Percentiles rank a stretch among this genome's conserved stretches.
These are phyloP conservation scores for Radopholus similis DNA, from an alignment of 1,140 invertebrate species.

Conservation along the genomic window DNA sequence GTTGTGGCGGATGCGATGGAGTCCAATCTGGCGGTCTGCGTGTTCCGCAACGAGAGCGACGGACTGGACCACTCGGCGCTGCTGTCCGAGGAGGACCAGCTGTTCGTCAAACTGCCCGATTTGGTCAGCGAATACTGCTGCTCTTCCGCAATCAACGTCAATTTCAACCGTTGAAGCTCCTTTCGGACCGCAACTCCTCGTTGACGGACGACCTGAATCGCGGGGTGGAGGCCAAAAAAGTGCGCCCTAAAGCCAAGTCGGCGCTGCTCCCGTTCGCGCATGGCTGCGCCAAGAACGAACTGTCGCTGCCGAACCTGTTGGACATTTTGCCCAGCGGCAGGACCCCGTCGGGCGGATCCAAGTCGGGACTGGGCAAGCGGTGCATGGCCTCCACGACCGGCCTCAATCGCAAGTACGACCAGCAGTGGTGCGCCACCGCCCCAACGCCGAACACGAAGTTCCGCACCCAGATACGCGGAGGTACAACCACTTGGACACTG, in stretches of 20 bases:
- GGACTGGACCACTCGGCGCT: constrained; percentile 44
- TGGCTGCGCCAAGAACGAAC: neutral
- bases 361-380: neutral
- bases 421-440: neutral
- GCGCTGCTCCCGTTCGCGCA: neutral
- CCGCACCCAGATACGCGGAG: constrained; percentile 25
- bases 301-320: neutral
- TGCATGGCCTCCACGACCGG: neutral
- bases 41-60: constrained; percentile 50
- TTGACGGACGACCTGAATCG: constrained; percentile 34
- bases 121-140: constrained; percentile 18
- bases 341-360: neutral
- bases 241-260: constrained; percentile 32
- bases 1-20: constrained; percentile 61
- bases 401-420: neutral
- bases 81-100: constrained; percentile 29
- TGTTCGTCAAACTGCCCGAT: constrained; percentile 29
- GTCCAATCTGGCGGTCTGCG: constrained; percentile 44
- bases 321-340: neutral
- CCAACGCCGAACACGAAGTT: constrained; percentile 19
- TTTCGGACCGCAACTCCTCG: constrained; percentile 26
- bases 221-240: constrained; percentile 23
- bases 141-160: neutral
- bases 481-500: neutral
- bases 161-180: constrained; percentile 14